A percentile compares a stretch with the other conserved stretches of the same genome.
These are phyloP conservation scores for Cygnus buccinator DNA, from an alignment of 2,113 vertebrate genomes.

Conservation along the genomic window DNA sequence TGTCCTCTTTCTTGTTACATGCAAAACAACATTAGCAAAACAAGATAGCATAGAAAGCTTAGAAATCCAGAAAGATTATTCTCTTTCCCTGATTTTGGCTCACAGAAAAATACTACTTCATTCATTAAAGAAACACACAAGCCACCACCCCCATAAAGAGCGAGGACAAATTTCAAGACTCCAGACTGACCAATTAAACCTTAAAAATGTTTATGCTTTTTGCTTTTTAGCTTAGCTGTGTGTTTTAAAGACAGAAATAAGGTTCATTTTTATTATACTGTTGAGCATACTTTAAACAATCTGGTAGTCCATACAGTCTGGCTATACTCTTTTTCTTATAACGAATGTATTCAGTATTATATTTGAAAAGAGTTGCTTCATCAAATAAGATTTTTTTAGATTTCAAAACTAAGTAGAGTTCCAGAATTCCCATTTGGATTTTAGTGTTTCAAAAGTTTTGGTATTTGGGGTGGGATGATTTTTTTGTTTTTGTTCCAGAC, in stretches of 20 bases:
- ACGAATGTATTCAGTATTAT: not conserved
- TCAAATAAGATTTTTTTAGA: not conserved
- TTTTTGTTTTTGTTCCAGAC: not conserved
- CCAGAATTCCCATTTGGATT: not conserved
- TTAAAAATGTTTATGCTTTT: not conserved
- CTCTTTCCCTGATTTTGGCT: not conserved
- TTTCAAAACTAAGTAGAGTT: not conserved
- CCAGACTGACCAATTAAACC: not conserved
- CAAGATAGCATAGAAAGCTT: not conserved
- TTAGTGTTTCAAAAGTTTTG: not conserved
- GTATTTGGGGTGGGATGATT: not conserved
- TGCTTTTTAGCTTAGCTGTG: not conserved
- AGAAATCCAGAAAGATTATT: not conserved
- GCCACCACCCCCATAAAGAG: fast-evolving
- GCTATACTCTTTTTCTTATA: not conserved
- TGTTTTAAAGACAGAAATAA: not conserved
- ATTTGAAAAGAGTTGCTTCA: not conserved
- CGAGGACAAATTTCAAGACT: not conserved
- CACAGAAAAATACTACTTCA: not conserved
- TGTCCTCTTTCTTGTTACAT: not conserved
- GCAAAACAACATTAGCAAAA: not conserved
- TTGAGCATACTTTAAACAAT: not conserved
- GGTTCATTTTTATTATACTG: not conserved
- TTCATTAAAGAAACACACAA: not conserved
- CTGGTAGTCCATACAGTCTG: not conserved